Base-by-base conservation (phyloP, 2,113 vertebrate species). In the Phaetusa simplex region DNA sequence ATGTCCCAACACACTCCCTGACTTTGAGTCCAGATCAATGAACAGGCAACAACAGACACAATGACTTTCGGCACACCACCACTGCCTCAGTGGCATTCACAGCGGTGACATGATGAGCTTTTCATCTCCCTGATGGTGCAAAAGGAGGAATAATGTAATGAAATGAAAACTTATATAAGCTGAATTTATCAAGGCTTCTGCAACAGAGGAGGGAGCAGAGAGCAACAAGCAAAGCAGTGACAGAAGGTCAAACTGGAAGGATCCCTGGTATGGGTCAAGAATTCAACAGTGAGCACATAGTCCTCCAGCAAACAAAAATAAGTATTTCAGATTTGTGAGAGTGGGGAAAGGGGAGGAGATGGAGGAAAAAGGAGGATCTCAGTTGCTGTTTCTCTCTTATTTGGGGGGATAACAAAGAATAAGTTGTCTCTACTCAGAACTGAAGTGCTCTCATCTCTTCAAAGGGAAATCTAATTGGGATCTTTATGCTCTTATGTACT, bases 391-490 rank as follows among this genome's bases (percentile, higher is more conserved):
- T 93, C 55, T 72, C 38, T 86, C 20, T 79, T 89, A 40, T 65
- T 77, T 81, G 27, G 14, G 20, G 10, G 30, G 12, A 84, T 61
- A 73, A 82, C 50, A 78, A 86, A 90, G 82, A 91, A 62, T 53
- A 90, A 88, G 79, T 72, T 91, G 30, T 88, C 61, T 91, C 24
- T 55, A 78, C 42, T 86, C 53, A 49, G 43, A 77, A 79, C 30
- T 77, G 70, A 94, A 95, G 89, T 47, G 87, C 24, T 92, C 69
- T 90, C 42, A 86, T 32, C 55, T 88, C 85, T 88, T 90, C 96
- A 70, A 47, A 94, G 76, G 55, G 14, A 59, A 96, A 72, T 70
- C 84, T 94, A 91, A 95, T 78, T 90, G 84, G 45, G 29, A 93
- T 45, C 50, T 83, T 93, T 88, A 74, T 70, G 82, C 42, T 83